Evolutionary conservation across 2,797 vertebrate species (phyloP), one percentile per base, ranked within the genome.

Genomic region (Falco rusticolus): DNA sequence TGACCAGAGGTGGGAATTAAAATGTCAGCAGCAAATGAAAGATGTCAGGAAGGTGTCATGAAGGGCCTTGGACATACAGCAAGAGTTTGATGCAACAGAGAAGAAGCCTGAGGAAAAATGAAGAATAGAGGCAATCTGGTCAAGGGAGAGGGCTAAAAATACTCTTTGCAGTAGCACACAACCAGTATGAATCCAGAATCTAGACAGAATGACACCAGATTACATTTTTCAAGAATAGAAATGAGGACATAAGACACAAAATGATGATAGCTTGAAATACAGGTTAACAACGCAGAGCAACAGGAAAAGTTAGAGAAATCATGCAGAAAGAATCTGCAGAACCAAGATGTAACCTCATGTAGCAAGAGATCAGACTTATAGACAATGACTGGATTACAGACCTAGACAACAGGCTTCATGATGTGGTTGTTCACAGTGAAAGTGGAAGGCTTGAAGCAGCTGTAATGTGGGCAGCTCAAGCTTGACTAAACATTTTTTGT

Each of bases 361-460:
- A 92, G 89, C 64, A 66, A 68, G 75, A 93, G 68, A 45, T 47
- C 41, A 80, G 68, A 68, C 72, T 70, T 64, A 37, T 60, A 89
- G 75, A 64, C 84, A 93, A 76, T 43, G 79, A 76, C 51, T 60
- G 87, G 66, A 77, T 83, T 93, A 93, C 89, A 96, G 92, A 96
- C 84, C 90, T 94, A 96, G 81, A 89, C 84, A 87, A 89, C 56
- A 87, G 89, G 78, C 86, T 91, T 93, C 81, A 71, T 51, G 75
- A 91, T 87, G 81, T 87, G 89, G 78, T 47, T 92, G 89, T 80
- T 93, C 90, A 94, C 89, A 94, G 81, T 10, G 45, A 90, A 54
- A 92, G 81, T 16, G 11, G 86, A 93, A 90, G 86, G 92, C 74
- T 37, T 66, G 84, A 93, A 69, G 56, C 51, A 88, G 85, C 93